Percentiles rank a stretch among this genome's conserved stretches.
Conservation (phyloP, 37 sponge, comb jelly and placozoan genomes). For the Aphrocallistes beatrix region DNA sequence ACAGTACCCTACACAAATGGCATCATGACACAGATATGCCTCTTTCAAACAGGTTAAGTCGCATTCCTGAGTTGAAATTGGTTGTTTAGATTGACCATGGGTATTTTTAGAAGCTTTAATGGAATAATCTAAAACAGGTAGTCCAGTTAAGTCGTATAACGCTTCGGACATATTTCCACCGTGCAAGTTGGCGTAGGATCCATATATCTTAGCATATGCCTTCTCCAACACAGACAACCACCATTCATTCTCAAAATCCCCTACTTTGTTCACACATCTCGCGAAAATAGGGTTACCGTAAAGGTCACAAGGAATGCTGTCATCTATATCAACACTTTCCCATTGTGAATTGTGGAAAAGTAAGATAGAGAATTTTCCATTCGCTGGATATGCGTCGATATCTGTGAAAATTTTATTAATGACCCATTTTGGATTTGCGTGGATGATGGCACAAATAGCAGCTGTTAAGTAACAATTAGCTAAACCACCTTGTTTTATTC, state of each 20-base stretch:
- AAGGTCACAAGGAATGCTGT: constrained; percentile 17
- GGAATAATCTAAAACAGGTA: background rate
- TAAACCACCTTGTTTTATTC: background rate
- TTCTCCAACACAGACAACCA: background rate
- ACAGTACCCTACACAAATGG: background rate
- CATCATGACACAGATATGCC: background rate
- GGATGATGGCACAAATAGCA: background rate
- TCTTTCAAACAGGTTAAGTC: background rate
- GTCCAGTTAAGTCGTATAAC: background rate
- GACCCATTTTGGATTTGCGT: background rate
- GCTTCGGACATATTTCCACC: constrained; percentile 17
- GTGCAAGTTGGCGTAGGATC: background rate
- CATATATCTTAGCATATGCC: constrained; percentile 4
- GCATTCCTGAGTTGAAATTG: background rate
- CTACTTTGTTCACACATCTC: background rate
- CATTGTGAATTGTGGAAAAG: background rate
- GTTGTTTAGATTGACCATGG: background rate
- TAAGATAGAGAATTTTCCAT: background rate
- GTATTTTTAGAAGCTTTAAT: background rate
- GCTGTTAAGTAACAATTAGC: constrained; percentile 1
- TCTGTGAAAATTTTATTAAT: background rate
- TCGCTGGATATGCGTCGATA: background rate
- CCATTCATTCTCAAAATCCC: background rate
- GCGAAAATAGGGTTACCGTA: constrained; percentile 7
- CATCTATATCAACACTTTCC: constrained; percentile 5